Conservation (phyloP, 2,113 vertebrate species). For the Plectropomus leopardus region DNA sequence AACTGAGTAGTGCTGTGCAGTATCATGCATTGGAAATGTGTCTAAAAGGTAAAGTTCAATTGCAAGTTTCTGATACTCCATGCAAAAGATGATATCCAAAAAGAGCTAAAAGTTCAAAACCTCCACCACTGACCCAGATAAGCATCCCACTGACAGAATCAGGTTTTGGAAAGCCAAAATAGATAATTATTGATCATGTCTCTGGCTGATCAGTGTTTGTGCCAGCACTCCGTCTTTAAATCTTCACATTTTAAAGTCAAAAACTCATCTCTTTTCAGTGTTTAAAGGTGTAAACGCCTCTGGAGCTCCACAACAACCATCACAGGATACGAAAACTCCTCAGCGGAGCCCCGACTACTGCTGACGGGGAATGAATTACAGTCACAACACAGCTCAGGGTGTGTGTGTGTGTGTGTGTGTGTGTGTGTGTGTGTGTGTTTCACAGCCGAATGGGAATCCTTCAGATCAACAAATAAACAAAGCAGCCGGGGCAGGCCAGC, state of each 20-base stretch:
- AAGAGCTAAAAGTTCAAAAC: no score
- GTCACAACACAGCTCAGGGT: conserved; percentile 21
- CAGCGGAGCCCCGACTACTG: conserved; percentile 10
- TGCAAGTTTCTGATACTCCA: no score
- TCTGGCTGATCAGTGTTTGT: background rate
- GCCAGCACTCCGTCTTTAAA: background rate
- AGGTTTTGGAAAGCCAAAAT: background rate
- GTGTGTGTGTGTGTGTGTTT: conserved; percentile 24
- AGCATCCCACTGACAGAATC: no score
- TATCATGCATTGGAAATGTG: no score
- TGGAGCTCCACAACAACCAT: background rate
- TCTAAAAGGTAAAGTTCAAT: no score
- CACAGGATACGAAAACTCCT: background rate
- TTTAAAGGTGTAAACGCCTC: background rate
- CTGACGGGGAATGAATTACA: conserved; percentile 38
- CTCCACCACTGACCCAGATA: no score
- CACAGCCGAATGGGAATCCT: conserved; percentile 49
- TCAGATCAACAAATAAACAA: conserved; percentile 72
- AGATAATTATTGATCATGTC: background rate
- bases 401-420: conserved; percentile 6
- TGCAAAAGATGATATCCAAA: no score
- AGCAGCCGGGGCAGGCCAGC: conserved; percentile 43
- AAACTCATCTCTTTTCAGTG: background rate
- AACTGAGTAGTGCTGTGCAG: no score
- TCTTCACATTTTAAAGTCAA: background rate